Conservation (phyloP, 2,797 vertebrate species). For the Garrulus glandarius region DNA sequence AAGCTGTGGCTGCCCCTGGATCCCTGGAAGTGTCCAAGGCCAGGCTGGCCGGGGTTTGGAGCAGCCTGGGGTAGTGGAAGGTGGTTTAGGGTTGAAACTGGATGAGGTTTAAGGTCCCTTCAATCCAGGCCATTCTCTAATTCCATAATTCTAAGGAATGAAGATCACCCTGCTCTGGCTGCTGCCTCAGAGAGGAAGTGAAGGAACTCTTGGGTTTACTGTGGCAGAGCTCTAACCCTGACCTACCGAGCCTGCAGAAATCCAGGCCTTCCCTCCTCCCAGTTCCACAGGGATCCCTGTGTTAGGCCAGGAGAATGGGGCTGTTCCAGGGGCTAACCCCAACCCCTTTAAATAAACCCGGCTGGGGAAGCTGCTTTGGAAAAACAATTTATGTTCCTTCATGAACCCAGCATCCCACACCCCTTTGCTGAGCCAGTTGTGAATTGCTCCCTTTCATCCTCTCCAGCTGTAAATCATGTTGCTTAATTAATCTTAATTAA, state of each 20-base stretch:
- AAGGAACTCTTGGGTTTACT: neutral
- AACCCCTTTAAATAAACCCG: neutral
- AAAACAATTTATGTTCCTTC: neutral
- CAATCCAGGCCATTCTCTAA: neutral
- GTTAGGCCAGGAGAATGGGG: neutral
- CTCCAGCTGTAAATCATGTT: constrained; percentile 39
- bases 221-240: neutral
- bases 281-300: neutral
- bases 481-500: constrained; percentile 65
- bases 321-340: neutral
- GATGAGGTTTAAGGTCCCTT: neutral
- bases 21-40: neutral
- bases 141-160: neutral
- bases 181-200: neutral
- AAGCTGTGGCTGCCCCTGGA: neutral
- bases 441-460: neutral
- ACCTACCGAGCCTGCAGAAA: neutral
- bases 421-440: neutral
- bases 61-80: fast-evolving
- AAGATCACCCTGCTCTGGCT: neutral
- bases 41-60: fast-evolving
- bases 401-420: neutral
- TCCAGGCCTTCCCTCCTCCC: neutral
- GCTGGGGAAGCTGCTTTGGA: neutral
- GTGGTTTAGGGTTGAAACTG: neutral